phyloP scores from a whole-genome alignment of 2,113 vertebrate genomes.

The Macaca fascicularis region T2T-MFA8v1.1 NC_088379.1:62762501-62763000 shows the following conservation, averaged over 20 bases:
- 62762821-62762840: neutral
- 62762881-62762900: conserved; percentile 42
- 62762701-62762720: neutral
- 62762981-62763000: neutral
- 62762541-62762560: neutral
- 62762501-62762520: neutral
- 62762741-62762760: neutral
- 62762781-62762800: conserved; percentile 25
- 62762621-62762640: neutral
- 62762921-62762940: neutral
- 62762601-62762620: neutral
- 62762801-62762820: conserved; percentile 35
- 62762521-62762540: neutral
- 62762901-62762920: conserved; percentile 48
- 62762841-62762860: conserved; percentile 61
- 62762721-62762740: neutral
- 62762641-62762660: conserved; percentile 1
- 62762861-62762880: conserved; percentile 34
- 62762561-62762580: neutral
- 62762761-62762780: neutral
- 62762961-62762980: conserved; percentile 25
- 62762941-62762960: neutral
- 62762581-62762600: neutral
- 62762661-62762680: neutral
- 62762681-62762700: neutral